Conservation (phyloP, 2,113 vertebrate genomes). For the Nannobrachium achirus region DNA sequence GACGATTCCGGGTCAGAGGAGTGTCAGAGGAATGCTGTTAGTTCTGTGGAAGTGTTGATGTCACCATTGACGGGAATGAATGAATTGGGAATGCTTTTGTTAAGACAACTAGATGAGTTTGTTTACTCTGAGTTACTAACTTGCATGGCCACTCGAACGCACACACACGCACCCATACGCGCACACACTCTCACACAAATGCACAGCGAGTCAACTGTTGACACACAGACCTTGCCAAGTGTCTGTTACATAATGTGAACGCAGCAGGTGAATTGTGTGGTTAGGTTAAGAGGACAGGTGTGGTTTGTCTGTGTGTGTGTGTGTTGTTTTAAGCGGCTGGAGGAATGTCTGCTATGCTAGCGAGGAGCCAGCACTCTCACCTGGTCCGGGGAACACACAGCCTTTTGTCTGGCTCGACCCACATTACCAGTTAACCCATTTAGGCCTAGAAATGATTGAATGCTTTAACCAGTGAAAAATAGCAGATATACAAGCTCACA, state of each 20-base stretch:
- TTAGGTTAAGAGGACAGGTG: slow-evolving; percentile 7
- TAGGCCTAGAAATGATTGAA: too few species aligned
- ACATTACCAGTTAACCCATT: neutral
- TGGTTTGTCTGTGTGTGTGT: neutral
- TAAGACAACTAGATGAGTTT: neutral
- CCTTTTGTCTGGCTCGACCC: slow-evolving; percentile 28
- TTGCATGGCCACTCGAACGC: neutral
- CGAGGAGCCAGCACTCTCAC: slow-evolving; percentile 14
- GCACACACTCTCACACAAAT: neutral
- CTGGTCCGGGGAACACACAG: slow-evolving; percentile 18
- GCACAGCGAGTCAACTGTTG: too few species aligned
- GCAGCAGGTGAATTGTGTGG: neutral
- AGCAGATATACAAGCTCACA: too few species aligned
- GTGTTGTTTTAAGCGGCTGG: neutral
- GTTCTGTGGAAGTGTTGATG: slow-evolving; percentile 10
- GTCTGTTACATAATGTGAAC: neutral
- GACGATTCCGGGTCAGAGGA: neutral
- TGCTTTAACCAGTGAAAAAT: too few species aligned
- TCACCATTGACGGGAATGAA: too few species aligned
- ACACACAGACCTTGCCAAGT: too few species aligned
- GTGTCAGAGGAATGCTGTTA: neutral
- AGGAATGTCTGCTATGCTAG: slow-evolving; percentile 46
- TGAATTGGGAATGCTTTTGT: neutral
- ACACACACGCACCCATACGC: neutral
- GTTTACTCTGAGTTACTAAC: too few species aligned